Evolutionary conservation across 2,888 invertebrate genomes (phyloP).

Genomic region (Scaptomyza cyrtandrae): DNA sequence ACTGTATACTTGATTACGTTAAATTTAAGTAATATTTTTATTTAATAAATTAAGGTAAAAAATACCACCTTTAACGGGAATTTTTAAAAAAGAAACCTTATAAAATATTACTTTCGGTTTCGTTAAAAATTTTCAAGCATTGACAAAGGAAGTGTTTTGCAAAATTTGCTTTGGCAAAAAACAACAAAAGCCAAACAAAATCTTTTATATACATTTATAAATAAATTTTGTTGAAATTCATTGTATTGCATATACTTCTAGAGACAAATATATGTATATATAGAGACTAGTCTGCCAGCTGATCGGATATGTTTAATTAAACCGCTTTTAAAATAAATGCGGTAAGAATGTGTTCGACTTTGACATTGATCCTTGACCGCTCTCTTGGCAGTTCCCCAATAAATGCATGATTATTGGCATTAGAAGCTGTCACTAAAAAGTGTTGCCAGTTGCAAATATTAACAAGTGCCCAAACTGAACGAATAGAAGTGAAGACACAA

Average conservation of each 20-base stretch:
- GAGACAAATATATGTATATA: background rate
- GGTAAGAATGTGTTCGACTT: constrained; percentile 9
- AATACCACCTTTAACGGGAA: background rate
- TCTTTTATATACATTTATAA: constrained; percentile 14
- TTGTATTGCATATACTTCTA: constrained; percentile 3
- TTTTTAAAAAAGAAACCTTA: background rate
- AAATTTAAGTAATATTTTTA: background rate
- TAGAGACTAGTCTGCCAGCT: constrained; percentile 2
- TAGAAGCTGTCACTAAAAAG: background rate
- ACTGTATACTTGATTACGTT: background rate
- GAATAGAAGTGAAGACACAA: no score
- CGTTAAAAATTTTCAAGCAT: background rate
- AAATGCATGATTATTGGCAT: constrained; percentile 1
- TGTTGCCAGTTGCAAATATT: background rate
- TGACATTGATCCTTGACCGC: constrained; percentile 29
- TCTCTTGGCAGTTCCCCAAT: constrained; percentile 24
- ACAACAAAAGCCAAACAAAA: constrained; percentile 17
- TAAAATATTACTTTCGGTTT: background rate
- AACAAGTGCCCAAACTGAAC: no score
- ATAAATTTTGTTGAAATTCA: constrained; percentile 15
- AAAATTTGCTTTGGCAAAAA: background rate
- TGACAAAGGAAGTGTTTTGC: background rate
- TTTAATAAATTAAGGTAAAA: background rate
- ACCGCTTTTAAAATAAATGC: background rate
- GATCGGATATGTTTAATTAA: constrained; percentile 3